Conservation (phyloP, 2,888 invertebrate genomes). For the Prosopocoilus inquinatus region DNA sequence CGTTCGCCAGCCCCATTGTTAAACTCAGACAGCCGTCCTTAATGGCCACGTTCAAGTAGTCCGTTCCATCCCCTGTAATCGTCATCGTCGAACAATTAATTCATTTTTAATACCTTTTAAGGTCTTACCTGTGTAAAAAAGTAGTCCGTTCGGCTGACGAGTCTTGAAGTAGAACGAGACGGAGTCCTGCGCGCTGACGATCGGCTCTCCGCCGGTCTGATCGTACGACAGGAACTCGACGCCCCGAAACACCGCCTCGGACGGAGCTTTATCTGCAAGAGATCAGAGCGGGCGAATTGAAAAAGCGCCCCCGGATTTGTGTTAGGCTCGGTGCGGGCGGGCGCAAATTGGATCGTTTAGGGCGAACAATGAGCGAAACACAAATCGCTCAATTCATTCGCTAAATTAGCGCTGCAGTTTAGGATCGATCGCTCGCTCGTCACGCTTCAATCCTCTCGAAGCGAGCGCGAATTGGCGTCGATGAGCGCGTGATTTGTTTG, state of each 20-base stretch:
- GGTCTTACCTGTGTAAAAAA: constrained; percentile 84
- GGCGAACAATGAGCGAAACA: too few relatives aligned
- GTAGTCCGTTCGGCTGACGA: constrained; percentile 82
- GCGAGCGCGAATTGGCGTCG: too few relatives aligned
- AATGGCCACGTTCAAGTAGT: constrained; percentile 85
- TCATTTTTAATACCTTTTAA: background rate
- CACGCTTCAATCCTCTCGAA: too few relatives aligned
- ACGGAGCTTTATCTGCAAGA: constrained; percentile 81
- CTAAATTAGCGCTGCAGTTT: too few relatives aligned
- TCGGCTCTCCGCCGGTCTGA: constrained; percentile 81
- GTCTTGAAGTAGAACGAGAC: constrained; percentile 92
- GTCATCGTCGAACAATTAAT: background rate
- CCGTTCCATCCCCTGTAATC: constrained; percentile 76
- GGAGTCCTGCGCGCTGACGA: constrained; percentile 87
- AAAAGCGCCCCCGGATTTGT: background rate
- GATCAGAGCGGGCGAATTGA: background rate
- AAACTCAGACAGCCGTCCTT: constrained; percentile 86
- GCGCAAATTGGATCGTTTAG: too few relatives aligned
- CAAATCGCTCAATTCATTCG: too few relatives aligned
- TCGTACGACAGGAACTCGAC: constrained; percentile 91
- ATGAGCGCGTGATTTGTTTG: too few relatives aligned
- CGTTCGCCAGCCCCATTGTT: constrained; percentile 87
- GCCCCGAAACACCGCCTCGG: constrained; percentile 91
- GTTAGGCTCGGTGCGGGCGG: too few relatives aligned
- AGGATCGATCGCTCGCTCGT: too few relatives aligned